phyloP scores from a whole-genome alignment of 2,888 invertebrate genomes.

The Drosophila acutilabella region DNA sequence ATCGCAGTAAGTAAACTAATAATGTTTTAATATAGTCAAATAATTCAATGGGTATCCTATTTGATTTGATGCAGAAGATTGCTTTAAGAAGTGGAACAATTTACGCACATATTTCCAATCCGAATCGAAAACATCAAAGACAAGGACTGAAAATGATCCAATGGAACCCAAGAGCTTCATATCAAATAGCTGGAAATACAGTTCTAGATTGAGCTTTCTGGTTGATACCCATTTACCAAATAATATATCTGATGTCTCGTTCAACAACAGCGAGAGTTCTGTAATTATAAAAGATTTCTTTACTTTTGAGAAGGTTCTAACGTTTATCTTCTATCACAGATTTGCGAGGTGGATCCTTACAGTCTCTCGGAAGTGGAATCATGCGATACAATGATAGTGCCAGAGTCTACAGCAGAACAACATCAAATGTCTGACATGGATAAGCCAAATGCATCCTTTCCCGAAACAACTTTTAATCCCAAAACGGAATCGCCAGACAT shows the following conservation, averaged over 20 bases:
- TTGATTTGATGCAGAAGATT: slow-evolving; percentile 22
- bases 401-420: slow-evolving; percentile 10
- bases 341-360: slow-evolving; percentile 40
- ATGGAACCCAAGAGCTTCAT: slow-evolving; percentile 28
- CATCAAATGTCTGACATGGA: slow-evolving; percentile 6
- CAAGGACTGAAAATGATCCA: slow-evolving; percentile 10
- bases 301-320: background rate
- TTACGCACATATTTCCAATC: slow-evolving; percentile 39
- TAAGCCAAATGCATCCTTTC: slow-evolving; percentile 11
- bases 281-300: slow-evolving; percentile 12
- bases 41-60: too few species aligned
- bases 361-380: slow-evolving; percentile 38
- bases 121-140: slow-evolving; percentile 30
- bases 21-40: background rate
- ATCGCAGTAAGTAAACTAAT: slow-evolving; percentile 28
- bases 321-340: slow-evolving; percentile 8
- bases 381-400: slow-evolving; percentile 6
- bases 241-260: slow-evolving; percentile 7
- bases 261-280: slow-evolving; percentile 17
- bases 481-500: slow-evolving; percentile 15
- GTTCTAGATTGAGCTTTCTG: slow-evolving; percentile 41
- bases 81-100: slow-evolving; percentile 46
- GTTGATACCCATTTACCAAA: slow-evolving; percentile 14
- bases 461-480: slow-evolving; percentile 12
- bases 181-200: slow-evolving; percentile 38